phyloP scores from a whole-genome alignment of 2,113 vertebrate genomes.

The Protobothrops flavoviridis region DNA sequence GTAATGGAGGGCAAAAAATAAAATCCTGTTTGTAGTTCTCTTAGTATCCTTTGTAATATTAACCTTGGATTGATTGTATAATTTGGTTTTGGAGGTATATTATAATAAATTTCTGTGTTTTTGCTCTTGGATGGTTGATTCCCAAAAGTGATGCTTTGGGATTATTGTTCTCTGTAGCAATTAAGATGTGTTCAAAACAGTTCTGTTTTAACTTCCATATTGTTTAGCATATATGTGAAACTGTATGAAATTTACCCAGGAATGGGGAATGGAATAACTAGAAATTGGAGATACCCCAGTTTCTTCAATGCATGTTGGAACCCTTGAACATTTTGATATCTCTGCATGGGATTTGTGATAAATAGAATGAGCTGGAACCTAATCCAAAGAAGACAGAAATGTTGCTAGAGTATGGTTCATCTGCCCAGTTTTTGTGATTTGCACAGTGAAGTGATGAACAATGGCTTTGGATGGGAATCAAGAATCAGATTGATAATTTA shows the following conservation, averaged over 20 bases:
- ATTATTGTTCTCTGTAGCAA: background rate
- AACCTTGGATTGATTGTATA: background rate
- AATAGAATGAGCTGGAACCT: background rate
- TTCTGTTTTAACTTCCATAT: background rate
- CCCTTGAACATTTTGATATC: background rate
- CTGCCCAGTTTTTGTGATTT: background rate
- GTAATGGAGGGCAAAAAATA: too few relatives aligned
- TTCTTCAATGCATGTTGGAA: background rate
- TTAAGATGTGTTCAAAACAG: background rate
- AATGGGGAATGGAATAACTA: background rate
- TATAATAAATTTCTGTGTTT: background rate
- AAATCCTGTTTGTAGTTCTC: background rate
- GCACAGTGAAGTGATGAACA: background rate
- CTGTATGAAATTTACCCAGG: background rate
- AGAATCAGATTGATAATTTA: background rate
- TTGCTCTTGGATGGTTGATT: background rate
- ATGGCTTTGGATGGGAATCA: background rate
- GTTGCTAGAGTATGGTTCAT: background rate
- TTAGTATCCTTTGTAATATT: background rate
- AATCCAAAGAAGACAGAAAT: background rate
- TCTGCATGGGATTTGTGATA: background rate
- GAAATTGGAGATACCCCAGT: background rate
- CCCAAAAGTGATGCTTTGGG: background rate
- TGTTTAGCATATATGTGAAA: background rate
- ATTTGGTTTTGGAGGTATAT: background rate